A percentile compares a stretch with the other conserved stretches of the same genome.
Conservation (phyloP, 2,797 vertebrate species). For the Hylomyscus alleni region DNA sequence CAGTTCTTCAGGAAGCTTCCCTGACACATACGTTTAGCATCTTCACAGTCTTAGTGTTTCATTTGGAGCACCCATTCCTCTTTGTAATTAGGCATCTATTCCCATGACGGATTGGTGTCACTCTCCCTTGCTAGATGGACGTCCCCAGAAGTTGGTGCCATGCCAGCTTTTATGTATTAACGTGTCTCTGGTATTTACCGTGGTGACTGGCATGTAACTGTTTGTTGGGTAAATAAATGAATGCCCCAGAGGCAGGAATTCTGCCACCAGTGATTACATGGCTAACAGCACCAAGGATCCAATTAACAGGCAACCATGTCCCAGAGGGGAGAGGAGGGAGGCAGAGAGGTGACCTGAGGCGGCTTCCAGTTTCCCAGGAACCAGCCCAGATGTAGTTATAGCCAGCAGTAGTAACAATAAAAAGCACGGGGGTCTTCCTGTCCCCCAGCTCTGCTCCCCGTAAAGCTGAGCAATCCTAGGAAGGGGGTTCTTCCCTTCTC, state of each 20-base stretch:
- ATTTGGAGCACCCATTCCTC: background rate
- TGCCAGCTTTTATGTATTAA: background rate
- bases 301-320: background rate
- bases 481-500: background rate
- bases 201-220: background rate
- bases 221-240: conserved; percentile 43
- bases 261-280: background rate
- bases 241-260: conserved; percentile 3
- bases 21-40: background rate
- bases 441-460: background rate
- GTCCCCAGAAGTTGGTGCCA: background rate
- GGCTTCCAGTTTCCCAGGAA: conserved; percentile 1
- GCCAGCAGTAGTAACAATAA: background rate
- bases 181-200: background rate
- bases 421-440: background rate
- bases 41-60: background rate
- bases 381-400: background rate
- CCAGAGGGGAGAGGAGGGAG: background rate
- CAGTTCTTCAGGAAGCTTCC: conserved; percentile 1
- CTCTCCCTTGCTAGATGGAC: background rate
- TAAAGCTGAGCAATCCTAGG: background rate
- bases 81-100: background rate
- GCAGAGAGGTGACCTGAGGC: background rate
- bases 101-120: background rate
- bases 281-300: background rate